phyloP scores from a whole-genome alignment of 2,113 vertebrate species.

The Microcebus murinus region DNA sequence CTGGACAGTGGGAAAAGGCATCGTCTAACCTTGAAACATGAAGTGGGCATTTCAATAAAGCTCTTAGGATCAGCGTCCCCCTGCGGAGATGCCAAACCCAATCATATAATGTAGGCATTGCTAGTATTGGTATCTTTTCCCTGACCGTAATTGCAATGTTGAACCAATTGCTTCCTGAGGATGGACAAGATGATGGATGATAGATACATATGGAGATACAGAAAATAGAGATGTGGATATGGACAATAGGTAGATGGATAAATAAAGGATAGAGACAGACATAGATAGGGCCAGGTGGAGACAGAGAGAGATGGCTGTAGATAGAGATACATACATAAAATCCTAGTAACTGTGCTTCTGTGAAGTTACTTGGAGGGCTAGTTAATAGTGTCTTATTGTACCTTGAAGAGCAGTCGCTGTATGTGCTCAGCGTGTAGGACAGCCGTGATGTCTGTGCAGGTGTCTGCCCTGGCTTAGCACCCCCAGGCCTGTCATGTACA shows the following conservation, averaged over 20 bases:
- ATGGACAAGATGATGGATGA: background rate
- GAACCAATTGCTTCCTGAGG: background rate
- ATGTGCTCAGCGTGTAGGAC: rapidly evolving
- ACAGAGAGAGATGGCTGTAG: background rate
- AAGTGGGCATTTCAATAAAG: background rate
- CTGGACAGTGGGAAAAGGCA: rapidly evolving
- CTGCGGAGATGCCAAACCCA: background rate
- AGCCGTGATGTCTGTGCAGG: background rate
- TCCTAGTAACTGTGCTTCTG: background rate
- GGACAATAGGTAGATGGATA: too few relatives aligned
- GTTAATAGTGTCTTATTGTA: rapidly evolving
- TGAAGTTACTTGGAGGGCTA: too few relatives aligned
- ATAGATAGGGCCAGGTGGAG: background rate
- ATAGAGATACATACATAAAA: background rate
- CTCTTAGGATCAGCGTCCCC: background rate
- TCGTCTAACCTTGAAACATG: background rate
- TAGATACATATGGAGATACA: background rate
- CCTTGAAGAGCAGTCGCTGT: too few relatives aligned
- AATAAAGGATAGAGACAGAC: background rate
- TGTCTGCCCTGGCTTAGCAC: background rate
- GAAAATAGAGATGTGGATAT: background rate
- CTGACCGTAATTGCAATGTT: background rate
- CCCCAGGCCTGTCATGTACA: background rate
- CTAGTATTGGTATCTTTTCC: background rate
- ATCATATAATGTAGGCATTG: background rate